A percentile compares a stretch with the other conserved stretches of the same genome.
These are phyloP conservation scores for Calameuta pallipes DNA, from an alignment of 2,888 invertebrate genomes.

Conservation along the genomic window DNA sequence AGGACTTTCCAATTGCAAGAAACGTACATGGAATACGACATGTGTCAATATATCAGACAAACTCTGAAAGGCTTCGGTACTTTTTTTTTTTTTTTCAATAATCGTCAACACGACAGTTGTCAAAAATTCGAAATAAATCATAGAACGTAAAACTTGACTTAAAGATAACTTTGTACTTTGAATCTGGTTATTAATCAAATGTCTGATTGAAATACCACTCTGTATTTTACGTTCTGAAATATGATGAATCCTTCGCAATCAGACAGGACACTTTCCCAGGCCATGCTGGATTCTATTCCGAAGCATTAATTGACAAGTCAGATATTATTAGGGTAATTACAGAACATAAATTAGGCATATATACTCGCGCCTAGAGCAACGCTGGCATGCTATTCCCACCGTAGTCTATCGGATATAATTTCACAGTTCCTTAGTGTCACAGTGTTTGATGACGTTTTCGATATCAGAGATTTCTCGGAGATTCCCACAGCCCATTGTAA, in stretches of 20 bases:
- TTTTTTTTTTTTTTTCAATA: background rate
- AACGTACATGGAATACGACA: too few species aligned
- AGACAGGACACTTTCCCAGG: background rate
- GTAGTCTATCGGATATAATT: background rate
- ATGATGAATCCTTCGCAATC: slow-evolving; percentile 15
- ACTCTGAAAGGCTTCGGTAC: too few species aligned
- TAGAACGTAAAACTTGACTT: background rate
- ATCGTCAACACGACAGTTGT: background rate
- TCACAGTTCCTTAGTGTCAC: background rate
- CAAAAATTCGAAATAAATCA: background rate
- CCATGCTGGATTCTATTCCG: background rate
- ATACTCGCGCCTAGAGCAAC: slow-evolving; percentile 13
- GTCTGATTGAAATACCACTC: background rate
- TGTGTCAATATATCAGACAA: too few species aligned
- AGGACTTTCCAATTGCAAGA: too few species aligned
- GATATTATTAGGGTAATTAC: slow-evolving; percentile 37
- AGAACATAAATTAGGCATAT: slow-evolving; percentile 34
- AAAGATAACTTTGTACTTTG: background rate
- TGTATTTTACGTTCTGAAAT: background rate
- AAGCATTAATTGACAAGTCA: slow-evolving; percentile 36
- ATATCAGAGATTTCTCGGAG: background rate
- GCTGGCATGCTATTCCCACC: background rate
- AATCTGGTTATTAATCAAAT: background rate
- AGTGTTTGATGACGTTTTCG: background rate
- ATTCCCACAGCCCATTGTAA: background rate